phyloP scores from a whole-genome alignment of 2,888 invertebrate species.

The Dorcus hopei region DNA sequence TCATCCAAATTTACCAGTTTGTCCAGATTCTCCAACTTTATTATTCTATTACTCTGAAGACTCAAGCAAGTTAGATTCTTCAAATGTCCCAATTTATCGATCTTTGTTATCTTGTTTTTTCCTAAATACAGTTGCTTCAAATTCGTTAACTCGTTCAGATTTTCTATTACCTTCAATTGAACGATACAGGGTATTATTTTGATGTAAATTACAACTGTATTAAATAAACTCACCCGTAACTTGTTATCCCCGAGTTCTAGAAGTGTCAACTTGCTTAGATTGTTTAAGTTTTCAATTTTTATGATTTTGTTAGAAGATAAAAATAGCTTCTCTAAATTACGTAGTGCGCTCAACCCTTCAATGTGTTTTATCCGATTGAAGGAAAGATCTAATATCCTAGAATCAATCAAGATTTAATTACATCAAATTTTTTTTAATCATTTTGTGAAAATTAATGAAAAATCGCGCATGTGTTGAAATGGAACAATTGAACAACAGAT shows the following conservation, averaged over 20 bases:
- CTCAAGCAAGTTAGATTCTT: constrained; percentile 76
- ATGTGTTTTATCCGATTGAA: constrained; percentile 91
- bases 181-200: not conserved
- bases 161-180: constrained; percentile 70
- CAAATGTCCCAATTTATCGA: constrained; percentile 76
- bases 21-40: constrained; percentile 80
- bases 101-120: constrained; percentile 90
- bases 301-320: constrained; percentile 86
- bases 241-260: constrained; percentile 95
- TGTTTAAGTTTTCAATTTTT: constrained; percentile 83
- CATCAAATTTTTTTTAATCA: not conserved
- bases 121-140: constrained; percentile 83
- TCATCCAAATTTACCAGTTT: constrained; percentile 69
- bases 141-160: constrained; percentile 71
- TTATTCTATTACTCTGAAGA: constrained; percentile 86
- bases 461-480: not conserved
- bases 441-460: constrained; percentile 1
- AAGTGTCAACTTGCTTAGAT: constrained; percentile 73
- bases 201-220: not conserved
- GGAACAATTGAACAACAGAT: no score
- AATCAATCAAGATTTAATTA: constrained; percentile 36
- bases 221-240: constrained; percentile 62
- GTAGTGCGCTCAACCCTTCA: constrained; percentile 72
- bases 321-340: constrained; percentile 78
- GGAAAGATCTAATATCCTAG: constrained; percentile 86